These are phyloP conservation scores for Hippolais icterina DNA, from an alignment of 2,113 vertebrate genomes.

Conservation along the genomic window DNA sequence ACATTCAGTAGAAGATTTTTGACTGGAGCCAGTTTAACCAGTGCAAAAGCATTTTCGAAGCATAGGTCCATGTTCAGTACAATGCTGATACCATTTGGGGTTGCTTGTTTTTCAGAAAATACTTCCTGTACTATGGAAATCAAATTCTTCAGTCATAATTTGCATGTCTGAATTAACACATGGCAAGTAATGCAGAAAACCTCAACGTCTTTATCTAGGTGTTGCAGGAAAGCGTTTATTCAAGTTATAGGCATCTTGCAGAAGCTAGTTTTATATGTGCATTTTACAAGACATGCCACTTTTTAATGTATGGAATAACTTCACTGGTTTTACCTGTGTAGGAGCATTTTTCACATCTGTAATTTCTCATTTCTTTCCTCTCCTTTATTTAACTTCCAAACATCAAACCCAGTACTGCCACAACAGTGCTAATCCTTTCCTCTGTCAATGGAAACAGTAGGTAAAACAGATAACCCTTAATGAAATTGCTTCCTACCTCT, in stretches of 20 bases:
- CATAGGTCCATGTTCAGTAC: neutral
- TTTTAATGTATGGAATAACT: neutral
- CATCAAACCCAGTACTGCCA: neutral
- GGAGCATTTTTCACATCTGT: neutral
- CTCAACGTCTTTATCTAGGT: neutral
- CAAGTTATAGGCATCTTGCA: neutral
- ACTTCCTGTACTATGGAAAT: neutral
- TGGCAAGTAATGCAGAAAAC: neutral
- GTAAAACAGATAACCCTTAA: neutral
- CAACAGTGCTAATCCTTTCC: neutral
- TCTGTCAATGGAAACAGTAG: neutral
- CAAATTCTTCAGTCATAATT: neutral
- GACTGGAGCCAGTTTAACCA: neutral
- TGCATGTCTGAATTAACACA: constrained; percentile 13
- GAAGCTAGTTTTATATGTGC: neutral
- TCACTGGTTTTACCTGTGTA: neutral
- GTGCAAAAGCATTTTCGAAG: neutral
- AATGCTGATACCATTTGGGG: neutral
- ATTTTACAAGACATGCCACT: neutral
- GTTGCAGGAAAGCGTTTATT: neutral
- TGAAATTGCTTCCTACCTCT: neutral
- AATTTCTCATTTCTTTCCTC: neutral
- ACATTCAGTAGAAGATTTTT: neutral
- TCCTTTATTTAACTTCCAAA: neutral
- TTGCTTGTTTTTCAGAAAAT: neutral